phyloP scores from a whole-genome alignment of 1,140 invertebrate species.

The Heliconius congener region DNA sequence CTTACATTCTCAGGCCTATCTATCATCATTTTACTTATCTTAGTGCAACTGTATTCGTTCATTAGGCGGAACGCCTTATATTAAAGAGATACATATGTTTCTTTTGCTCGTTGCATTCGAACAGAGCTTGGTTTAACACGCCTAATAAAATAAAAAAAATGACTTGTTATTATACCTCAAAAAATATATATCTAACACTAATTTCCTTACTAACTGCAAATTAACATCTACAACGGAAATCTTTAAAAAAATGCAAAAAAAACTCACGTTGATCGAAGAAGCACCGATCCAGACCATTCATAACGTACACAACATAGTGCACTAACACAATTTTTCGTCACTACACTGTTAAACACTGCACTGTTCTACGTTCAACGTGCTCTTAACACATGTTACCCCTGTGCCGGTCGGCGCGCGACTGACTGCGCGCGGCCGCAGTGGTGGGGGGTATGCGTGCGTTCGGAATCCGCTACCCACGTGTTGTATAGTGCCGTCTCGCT shows the following conservation, averaged over 20 bases:
- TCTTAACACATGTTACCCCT: conserved; percentile 55
- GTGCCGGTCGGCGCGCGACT: conserved; percentile 76
- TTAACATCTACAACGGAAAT: neutral
- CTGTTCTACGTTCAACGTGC: conserved; percentile 23
- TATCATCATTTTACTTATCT: conserved; percentile 61
- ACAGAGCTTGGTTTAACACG: conserved; percentile 37
- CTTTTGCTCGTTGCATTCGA: conserved; percentile 31
- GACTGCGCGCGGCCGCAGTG: conserved; percentile 64
- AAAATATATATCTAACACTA: neutral
- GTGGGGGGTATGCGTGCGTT: conserved; percentile 72
- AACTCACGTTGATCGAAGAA: conserved; percentile 80
- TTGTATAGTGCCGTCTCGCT: conserved; percentile 65
- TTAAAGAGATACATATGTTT: conserved; percentile 47
- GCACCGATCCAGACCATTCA: conserved; percentile 79
- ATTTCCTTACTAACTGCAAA: neutral
- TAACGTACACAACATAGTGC: conserved; percentile 78
- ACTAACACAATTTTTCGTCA: conserved; percentile 62
- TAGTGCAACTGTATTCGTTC: conserved; percentile 39
- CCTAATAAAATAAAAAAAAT: conserved; percentile 2
- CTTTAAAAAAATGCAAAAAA: neutral
- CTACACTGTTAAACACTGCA: conserved; percentile 16
- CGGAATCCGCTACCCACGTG: conserved; percentile 80
- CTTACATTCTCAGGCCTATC: conserved; percentile 34
- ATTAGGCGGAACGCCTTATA: conserved; percentile 50
- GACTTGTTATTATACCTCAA: neutral